Base-by-base conservation (phyloP, 2,888 invertebrate genomes). In the Tetheella fluctuosa region DNA sequence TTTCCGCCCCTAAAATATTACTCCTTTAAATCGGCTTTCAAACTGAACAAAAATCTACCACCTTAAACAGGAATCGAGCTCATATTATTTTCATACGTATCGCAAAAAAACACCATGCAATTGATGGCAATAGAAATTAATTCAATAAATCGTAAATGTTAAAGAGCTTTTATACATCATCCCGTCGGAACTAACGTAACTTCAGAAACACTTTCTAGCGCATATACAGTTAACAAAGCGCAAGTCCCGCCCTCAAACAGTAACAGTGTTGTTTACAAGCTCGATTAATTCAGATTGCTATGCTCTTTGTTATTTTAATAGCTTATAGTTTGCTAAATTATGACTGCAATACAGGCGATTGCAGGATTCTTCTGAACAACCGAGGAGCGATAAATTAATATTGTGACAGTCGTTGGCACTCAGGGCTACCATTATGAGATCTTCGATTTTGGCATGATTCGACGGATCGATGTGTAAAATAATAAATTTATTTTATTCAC, bases 221-320 rank as follows among this genome's bases (percentile, higher is more conserved):
- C 25, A 6, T 61, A 54, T 64, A 64, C 66, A 72, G 62, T 70
- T 66, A 72, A 74, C 72, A 72, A 72, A 70, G 67, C 64, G 28
- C n/a, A 42, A 70, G 69, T 74, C 71, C 70, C 68, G 71, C 48
- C 48, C 48, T n/a, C 48, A 66, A 70, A 74, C 70, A 73, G 66
- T 61, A 63, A 67, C 69, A 65, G 73, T 64, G 60, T 74, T 71
- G 71, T 74, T 73, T 74, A 74, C 65, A 61, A 63, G 56, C 61
- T 37, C 64, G 71, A 74, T 74, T 63, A n/a, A 48, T 48, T 48
- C 48, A 17, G 48, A 48, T 48, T 48, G 48, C 48, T 20, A 1
- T 48, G 48, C 48, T 48, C 20, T 48, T 20, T 2, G 20, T 20
- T 48, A 48, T 48, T 48, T 48, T 48, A 20, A 48, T 48, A 48